Evolutionary conservation across 2,797 vertebrate genomes (phyloP), one percentile per base, ranked within the genome.

Genomic region (Gymnocypris eckloni): DNA sequence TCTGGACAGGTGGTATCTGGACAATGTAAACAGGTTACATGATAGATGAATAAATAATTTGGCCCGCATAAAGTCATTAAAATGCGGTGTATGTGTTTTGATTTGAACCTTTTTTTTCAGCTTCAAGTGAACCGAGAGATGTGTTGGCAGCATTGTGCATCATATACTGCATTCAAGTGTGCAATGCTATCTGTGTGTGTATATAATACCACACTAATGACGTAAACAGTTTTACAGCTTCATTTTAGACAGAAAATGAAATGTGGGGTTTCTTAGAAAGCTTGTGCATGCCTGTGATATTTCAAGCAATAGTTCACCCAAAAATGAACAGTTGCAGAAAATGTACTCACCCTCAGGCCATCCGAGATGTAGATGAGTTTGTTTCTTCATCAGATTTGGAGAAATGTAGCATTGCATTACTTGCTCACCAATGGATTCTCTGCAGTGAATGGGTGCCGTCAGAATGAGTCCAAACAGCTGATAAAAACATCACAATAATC

Each of bases 21-120:
- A 83, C 91, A 91, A 89, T 89, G 93, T 93, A 93, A 94, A 93
- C 91, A 91, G 82, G 91, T 91, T 92, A 84, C 79, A 48, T 76
- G 81, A 88, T 84, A 5, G 87, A 87, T 69, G 85, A 61, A 50
- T 95, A 95, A 95, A 95, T 89, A 91, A 92, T 95, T 95, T 95
- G 90, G 86, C 83, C 89, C 59, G 84, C 48, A 54, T n/a, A n/a
- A 80, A 80, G 87, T 88, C 86, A 90, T 90, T 90, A 86, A 75
- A 90, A 87, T 79, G 81, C 33, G 45, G 72, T 5, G 39, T 25
- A 64, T 80, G 72, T 78, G 87, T 89, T 91, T 79, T 89, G 80
- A 75, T 50, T 15, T 75, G 13, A 86, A 73, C 76, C 33, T 72
- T 70, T 83, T 83, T 91, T 91, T 86, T 82, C 56, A 82, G 3